phyloP scores from a whole-genome alignment of 2,888 invertebrate genomes.

The Acleris emargana region DNA sequence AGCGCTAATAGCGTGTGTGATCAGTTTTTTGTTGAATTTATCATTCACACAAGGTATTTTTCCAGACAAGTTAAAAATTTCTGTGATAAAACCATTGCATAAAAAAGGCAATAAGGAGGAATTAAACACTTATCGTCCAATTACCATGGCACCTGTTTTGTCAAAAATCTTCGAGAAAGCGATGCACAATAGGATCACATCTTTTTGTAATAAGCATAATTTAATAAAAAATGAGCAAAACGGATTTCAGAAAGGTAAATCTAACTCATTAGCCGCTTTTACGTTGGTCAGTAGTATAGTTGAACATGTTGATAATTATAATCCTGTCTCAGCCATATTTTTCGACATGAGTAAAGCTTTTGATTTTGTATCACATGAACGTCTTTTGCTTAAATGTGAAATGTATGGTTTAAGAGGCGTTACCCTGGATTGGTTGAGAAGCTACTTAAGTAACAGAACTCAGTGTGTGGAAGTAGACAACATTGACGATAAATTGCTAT shows the following conservation, averaged over 20 bases:
- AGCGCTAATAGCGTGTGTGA: not conserved
- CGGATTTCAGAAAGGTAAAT: slow-evolving; percentile 16
- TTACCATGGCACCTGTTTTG: not conserved
- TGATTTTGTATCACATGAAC: slow-evolving; percentile 9
- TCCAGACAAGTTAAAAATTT: slow-evolving; percentile 6
- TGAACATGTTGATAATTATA: slow-evolving; percentile 2
- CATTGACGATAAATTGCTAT: slow-evolving; percentile 3
- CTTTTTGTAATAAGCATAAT: slow-evolving; percentile 6
- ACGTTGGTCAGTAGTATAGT: not conserved
- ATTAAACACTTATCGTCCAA: slow-evolving; percentile 20
- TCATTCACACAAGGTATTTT: slow-evolving; percentile 14
- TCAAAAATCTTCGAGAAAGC: slow-evolving; percentile 25
- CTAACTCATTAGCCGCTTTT: slow-evolving; percentile 11
- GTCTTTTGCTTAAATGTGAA: slow-evolving; percentile 17
- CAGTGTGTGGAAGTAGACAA: slow-evolving; percentile 12
- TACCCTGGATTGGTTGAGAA: not conserved
- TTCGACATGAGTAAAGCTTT: slow-evolving; percentile 20
- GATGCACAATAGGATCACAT: slow-evolving; percentile 19
- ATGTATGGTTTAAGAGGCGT: not conserved
- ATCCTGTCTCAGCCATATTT: slow-evolving; percentile 10
- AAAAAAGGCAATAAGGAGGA: slow-evolving; percentile 11
- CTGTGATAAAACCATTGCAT: slow-evolving; percentile 8
- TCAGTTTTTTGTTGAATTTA: slow-evolving; percentile 10
- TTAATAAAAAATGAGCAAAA: slow-evolving; percentile 14
- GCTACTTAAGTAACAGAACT: slow-evolving; percentile 16